phyloP scores from a whole-genome alignment of 2,113 vertebrate genomes.

The Falco punctatus region DNA sequence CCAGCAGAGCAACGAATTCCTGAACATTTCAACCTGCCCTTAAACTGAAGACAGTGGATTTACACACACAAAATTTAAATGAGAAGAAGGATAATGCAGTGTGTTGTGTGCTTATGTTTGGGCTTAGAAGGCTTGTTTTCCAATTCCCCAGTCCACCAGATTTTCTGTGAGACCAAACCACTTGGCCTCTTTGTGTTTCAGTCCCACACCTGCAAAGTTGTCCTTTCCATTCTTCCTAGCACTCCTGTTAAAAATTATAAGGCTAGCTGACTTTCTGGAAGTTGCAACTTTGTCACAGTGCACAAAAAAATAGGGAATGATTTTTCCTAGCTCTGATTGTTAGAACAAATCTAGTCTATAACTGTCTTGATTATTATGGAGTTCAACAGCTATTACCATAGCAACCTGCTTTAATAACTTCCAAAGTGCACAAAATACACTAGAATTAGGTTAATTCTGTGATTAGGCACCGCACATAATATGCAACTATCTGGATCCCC shows the following conservation, averaged over 20 bases:
- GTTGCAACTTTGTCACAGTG: not conserved
- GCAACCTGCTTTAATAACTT: slow-evolving; percentile 54
- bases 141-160: not conserved
- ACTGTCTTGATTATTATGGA: slow-evolving; percentile 4
- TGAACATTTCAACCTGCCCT: not conserved
- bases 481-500: not conserved
- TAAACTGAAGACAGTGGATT: not conserved
- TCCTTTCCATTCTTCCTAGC: not conserved
- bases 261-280: not conserved
- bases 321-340: slow-evolving; percentile 6
- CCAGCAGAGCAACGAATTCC: not conserved
- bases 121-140: not conserved
- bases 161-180: not conserved
- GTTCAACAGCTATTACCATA: slow-evolving; percentile 50
- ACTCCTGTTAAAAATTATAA: slow-evolving; percentile 28
- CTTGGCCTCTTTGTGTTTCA: not conserved
- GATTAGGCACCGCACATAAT: not conserved
- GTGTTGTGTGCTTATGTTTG: not conserved
- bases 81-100: not conserved
- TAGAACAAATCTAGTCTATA: slow-evolving; percentile 29
- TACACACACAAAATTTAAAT: not conserved
- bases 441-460: slow-evolving; percentile 49
- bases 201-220: not conserved
- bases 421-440: slow-evolving; percentile 6
- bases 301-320: not conserved